Evolutionary conservation across 2,113 vertebrate species (phyloP).

Genomic region (Paratilapia polleni): DNA sequence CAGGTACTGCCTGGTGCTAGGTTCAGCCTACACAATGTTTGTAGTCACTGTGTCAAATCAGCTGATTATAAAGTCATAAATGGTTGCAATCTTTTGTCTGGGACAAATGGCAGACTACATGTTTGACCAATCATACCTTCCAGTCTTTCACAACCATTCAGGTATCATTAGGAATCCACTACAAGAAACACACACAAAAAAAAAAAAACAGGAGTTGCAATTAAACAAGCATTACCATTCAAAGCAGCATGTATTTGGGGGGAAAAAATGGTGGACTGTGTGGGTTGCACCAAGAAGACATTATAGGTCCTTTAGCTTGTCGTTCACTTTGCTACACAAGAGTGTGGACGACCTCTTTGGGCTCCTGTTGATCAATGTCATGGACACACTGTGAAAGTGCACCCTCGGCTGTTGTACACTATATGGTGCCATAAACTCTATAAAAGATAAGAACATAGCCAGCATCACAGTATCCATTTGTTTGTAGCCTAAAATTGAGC

Average conservation of each 20-base stretch:
- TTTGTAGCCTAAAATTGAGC: no score
- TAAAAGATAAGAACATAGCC: no score
- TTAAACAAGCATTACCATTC: background rate
- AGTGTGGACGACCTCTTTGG: background rate
- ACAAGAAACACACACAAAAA: background rate
- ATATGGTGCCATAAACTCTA: no score
- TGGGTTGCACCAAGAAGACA: no score
- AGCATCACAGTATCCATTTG: no score
- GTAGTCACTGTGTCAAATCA: background rate
- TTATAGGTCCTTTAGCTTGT: no score
- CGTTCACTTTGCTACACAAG: background rate
- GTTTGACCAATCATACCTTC: background rate
- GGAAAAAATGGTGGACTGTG: no score
- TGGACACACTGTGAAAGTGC: no score
- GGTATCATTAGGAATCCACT: background rate
- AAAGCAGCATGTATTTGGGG: background rate
- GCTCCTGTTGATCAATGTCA: no score
- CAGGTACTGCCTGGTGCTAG: background rate
- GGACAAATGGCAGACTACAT: background rate
- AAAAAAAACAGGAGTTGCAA: background rate
- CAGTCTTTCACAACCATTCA: background rate
- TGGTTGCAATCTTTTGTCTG: background rate
- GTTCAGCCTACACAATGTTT: background rate
- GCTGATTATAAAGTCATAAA: background rate
- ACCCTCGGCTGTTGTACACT: no score